Base-by-base conservation (phyloP, 2,113 vertebrate genomes). In the Dicrurus megarhynchus region DNA sequence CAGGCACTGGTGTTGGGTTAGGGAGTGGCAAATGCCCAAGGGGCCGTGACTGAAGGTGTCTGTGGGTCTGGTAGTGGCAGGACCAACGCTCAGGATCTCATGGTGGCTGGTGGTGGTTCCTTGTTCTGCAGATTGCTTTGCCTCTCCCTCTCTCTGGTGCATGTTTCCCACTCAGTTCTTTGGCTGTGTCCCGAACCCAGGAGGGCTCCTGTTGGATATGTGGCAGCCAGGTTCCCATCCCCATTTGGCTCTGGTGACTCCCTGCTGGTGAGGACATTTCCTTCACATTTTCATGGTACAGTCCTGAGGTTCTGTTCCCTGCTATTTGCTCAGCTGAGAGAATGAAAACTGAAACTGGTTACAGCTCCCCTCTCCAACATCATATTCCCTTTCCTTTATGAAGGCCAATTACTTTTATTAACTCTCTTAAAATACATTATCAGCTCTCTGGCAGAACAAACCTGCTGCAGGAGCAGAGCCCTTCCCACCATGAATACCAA, bases 41-140 rank as follows among this genome's bases (percentile, higher is more conserved):
- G 20, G 19, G 41, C 19, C 1, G 0, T 9, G 49, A 3, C 67
- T 11, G 1, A 22, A 56, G 63, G 55, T 35, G 22, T 32, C 55
- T 0, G 0, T 39, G 28, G n/a, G 28, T 7, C n/a, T 69, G 75
- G 41, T 2, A 7, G 32, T 4, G 69, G 15, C 61, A 68, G 47
- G 46, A 22, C 14, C 52, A 27, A 0, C 0, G 0, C 17, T 35
- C 10, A 12, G 20, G 49, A 5, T 44, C 64, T 69, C 3, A 0
- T 16, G 56, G 60, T 33, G 37, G 13, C 35, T 64, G 61, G 2
- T 57, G 74, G 9, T 16, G 24, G 35, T 28, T 59, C 16, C n/a
- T n/a, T 37, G n/a, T 53, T 47, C 44, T 49, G 42, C 3, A 10
- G 3, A 22, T 33, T 5, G 24, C 9, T 85, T 70, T 71, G 8